Base-by-base conservation (phyloP, 2,797 vertebrate species). In the Notoglanidium macrostoma region DNA sequence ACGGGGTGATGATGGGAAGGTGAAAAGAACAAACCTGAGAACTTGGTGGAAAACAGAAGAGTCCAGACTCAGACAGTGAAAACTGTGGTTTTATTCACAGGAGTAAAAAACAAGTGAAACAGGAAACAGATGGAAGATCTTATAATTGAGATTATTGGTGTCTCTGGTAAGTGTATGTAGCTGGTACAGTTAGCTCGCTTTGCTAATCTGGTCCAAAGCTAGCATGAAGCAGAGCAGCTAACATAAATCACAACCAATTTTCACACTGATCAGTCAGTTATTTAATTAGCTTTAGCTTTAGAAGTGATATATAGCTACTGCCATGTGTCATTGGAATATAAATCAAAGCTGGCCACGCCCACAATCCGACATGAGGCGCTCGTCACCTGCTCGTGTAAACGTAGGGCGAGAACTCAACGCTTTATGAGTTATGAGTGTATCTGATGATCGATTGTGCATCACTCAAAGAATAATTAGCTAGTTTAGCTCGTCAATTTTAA, bases 1-100 rank as follows among this genome's bases (percentile, higher is more conserved):
- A 87, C 14, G 63, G 59, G 59, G 67, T 44, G 29, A 82, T 89
- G 85, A 67, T 78, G 86, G 59, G 87, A 79, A 78, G 73, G 46
- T 68, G 79, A 85, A 29, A n/a, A 76, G 51, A n/a, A 29, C 46
- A 83, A 57, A 46, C 65, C 61, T 14, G 67, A 51, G 44, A 82
- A 59, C 63, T 54, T 21, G 12, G 51, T 17, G 26, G 23, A 70
- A 40, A 40, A 23, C 61, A 40, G 61, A 51, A 40, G 35, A n/a
- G 0, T 84, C 32, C 11, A 14, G 44, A 86, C 32, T 63, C 26
- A 83, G n/a, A 32, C 40, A 3, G 46, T 26, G 5, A 68, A 7
- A 70, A n/a, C 9, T 67, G 61, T 12, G 65, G 8, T 51, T 49
- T 65, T 67, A 8, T 4, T 82, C 63, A 3, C 0, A 2, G 23